phyloP scores from a whole-genome alignment of 2,797 vertebrate species.

The Periparus ater region DNA sequence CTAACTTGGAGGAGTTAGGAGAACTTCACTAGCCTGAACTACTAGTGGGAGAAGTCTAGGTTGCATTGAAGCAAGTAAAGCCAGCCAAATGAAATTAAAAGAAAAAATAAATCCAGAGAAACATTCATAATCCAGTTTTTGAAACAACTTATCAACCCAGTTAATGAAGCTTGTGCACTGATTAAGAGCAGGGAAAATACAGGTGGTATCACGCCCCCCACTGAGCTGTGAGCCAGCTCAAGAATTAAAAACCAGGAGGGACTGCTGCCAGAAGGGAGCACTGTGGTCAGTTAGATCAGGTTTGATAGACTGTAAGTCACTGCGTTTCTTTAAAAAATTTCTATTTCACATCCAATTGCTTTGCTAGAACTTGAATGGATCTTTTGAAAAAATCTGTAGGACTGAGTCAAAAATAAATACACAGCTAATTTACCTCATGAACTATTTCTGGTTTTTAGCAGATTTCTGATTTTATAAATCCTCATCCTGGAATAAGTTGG shows the following conservation, averaged over 20 bases:
- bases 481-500: not conserved
- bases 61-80: not conserved
- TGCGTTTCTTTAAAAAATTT: not conserved
- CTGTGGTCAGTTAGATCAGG: not conserved
- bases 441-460: not conserved
- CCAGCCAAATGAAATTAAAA: not conserved
- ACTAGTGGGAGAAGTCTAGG: not conserved
- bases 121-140: not conserved
- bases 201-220: not conserved
- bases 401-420: not conserved
- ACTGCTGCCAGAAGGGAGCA: not conserved
- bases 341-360: not conserved
- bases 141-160: not conserved
- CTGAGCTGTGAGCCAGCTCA: not conserved
- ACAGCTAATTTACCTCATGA: not conserved
- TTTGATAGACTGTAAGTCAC: not conserved
- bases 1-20: not conserved
- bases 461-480: not conserved
- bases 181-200: not conserved
- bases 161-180: not conserved
- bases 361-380: not conserved
- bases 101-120: not conserved
- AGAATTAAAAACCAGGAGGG: not conserved
- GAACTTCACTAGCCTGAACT: not conserved
- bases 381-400: not conserved